phyloP scores from a whole-genome alignment of 2,113 vertebrate species.

The Dasyurus viverrinus region DNA sequence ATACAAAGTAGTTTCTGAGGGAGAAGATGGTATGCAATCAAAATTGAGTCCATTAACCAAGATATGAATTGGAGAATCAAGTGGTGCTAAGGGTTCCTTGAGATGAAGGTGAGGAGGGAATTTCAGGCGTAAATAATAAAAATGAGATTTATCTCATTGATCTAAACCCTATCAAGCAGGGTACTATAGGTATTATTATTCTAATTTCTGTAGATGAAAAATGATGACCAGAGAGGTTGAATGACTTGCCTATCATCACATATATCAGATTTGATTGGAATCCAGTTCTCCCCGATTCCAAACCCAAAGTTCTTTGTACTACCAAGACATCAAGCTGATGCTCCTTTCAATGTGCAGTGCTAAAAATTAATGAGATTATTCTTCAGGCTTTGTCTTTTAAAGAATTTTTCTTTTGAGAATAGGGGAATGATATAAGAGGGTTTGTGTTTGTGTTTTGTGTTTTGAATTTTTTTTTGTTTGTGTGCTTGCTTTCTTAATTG shows the following conservation, averaged over 20 bases:
- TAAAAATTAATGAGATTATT: not conserved
- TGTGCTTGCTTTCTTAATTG: not conserved
- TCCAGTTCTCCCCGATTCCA: not conserved
- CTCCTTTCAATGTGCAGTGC: not conserved
- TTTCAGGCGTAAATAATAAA: not conserved
- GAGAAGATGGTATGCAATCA: not conserved
- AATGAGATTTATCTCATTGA: not conserved
- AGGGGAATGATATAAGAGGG: not conserved
- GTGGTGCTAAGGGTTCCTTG: not conserved
- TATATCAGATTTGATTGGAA: not conserved
- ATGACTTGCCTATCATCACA: too few species aligned
- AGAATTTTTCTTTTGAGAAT: not conserved
- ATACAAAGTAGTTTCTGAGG: not conserved
- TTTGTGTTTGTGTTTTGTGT: not conserved
- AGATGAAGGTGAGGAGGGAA: not conserved
- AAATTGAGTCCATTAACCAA: not conserved
- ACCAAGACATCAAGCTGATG: not conserved
- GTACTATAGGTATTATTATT: not conserved
- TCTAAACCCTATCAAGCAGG: not conserved
- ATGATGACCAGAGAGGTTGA: not conserved
- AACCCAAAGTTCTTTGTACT: not conserved
- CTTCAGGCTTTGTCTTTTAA: not conserved
- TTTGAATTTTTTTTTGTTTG: not conserved
- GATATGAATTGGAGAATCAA: not conserved
- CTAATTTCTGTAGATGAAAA: too few species aligned